These are phyloP conservation scores for Geothlypis trichas DNA, from an alignment of 2,113 vertebrate species.

Conservation along the genomic window DNA sequence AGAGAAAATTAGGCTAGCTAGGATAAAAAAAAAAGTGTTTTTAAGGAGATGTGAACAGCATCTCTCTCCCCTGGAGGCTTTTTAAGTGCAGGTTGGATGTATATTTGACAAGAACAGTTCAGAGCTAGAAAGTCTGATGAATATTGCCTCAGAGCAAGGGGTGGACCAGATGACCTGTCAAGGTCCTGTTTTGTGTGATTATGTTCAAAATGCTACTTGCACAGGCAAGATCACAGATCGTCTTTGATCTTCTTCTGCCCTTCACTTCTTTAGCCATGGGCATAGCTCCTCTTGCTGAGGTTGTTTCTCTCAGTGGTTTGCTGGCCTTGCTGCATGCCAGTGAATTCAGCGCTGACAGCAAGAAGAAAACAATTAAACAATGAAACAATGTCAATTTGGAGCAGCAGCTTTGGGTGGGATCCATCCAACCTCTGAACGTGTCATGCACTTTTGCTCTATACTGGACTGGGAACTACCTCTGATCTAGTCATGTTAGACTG, in stretches of 20 bases:
- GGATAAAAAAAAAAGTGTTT: background rate
- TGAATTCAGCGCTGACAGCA: background rate
- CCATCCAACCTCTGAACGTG: background rate
- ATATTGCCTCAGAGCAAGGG: slow-evolving; percentile 15
- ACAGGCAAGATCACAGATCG: background rate
- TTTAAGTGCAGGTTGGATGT: background rate
- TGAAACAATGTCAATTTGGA: background rate
- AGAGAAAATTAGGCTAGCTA: background rate
- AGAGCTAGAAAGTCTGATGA: background rate
- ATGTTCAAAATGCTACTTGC: background rate
- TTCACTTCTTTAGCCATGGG: background rate
- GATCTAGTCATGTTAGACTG: background rate
- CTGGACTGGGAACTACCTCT: background rate
- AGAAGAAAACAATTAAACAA: background rate
- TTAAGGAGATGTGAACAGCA: background rate
- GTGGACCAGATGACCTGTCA: background rate
- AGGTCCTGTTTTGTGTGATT: background rate
- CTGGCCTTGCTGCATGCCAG: background rate
- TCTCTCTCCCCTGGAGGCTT: background rate
- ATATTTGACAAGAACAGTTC: background rate
- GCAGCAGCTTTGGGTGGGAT: background rate
- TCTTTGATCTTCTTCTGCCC: background rate
- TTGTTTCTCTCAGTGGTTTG: background rate
- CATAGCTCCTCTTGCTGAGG: background rate
- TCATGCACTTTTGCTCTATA: background rate